Evolutionary conservation across 1,140 invertebrate species (phyloP), one percentile per base, ranked within the genome.

Genomic region (Goniozus legneri): DNA sequence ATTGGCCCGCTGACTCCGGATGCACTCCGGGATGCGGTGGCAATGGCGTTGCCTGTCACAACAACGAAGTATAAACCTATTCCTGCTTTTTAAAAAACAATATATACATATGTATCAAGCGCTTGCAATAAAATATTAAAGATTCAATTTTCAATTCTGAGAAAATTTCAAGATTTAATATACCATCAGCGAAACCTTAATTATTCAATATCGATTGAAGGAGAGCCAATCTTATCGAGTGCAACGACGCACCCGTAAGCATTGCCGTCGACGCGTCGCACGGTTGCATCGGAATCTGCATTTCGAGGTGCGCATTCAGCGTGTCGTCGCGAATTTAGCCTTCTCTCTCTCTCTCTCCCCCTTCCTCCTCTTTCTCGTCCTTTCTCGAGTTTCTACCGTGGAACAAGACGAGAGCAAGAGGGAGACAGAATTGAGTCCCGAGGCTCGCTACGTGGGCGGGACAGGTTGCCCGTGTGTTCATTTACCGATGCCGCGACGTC

Each of bases 391-490:
- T n/a, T n/a, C n/a, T n/a, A n/a, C n/a, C n/a, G n/a, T n/a, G n/a
- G n/a, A n/a, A n/a, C n/a, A n/a, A n/a, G n/a, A n/a, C n/a, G n/a
- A n/a, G n/a, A n/a, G n/a, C n/a, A n/a, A n/a, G n/a, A n/a, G n/a
- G n/a, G n/a, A n/a, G n/a, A 34, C n/a, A 32, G 10, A 20, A 18
- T 10, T 37, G 18, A 10, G 18, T 7, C 20, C 35, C 18, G 38
- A 24, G 19, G 8, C 12, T 24, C 13, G 22, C 24, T 34, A 54
- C 47, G 57, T 57, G 38, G 57, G 57, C 57, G 57, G 55, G 47
- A 52, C 44, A 47, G 47, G 44, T 59, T 47, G 39, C 35, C 41
- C 35, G 53, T 51, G 56, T 56, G 45, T 57, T 59, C 54, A 57
- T 57, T 44, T 59, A 56, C 47, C 18, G 38, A 56, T 56, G 42